phyloP scores from a whole-genome alignment of 2,113 vertebrate genomes.

The Oenanthe oenanthe region DNA sequence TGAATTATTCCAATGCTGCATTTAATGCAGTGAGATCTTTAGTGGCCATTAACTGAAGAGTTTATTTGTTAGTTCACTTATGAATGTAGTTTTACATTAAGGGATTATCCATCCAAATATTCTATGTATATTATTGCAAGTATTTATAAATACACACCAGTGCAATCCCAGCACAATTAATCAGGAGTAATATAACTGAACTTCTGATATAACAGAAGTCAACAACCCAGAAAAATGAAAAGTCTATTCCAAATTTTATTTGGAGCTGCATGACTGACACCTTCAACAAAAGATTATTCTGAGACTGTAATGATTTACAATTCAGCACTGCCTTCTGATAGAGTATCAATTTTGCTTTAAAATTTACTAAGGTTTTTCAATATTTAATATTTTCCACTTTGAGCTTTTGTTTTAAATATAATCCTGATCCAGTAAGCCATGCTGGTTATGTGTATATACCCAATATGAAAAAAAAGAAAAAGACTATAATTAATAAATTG shows the following conservation, averaged over 20 bases:
- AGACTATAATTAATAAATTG: not conserved
- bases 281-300: not conserved
- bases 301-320: not conserved
- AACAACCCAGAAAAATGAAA: not conserved
- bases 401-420: not conserved
- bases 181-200: not conserved
- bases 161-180: not conserved
- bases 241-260: not conserved
- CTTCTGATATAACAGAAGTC: not conserved
- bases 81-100: not conserved
- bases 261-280: not conserved
- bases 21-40: not conserved
- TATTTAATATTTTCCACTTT: not conserved
- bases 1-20: not conserved
- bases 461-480: not conserved
- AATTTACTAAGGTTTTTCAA: not conserved
- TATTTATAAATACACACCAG: not conserved
- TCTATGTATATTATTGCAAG: not conserved
- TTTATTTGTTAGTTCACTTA: not conserved
- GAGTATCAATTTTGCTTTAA: not conserved
- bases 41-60: not conserved
- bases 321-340: not conserved
- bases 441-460: rapidly evolving
- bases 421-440: not conserved
- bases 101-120: not conserved